Evolutionary conservation across 2,113 vertebrate genomes (phyloP).

Genomic region (Tetrax tetrax): DNA sequence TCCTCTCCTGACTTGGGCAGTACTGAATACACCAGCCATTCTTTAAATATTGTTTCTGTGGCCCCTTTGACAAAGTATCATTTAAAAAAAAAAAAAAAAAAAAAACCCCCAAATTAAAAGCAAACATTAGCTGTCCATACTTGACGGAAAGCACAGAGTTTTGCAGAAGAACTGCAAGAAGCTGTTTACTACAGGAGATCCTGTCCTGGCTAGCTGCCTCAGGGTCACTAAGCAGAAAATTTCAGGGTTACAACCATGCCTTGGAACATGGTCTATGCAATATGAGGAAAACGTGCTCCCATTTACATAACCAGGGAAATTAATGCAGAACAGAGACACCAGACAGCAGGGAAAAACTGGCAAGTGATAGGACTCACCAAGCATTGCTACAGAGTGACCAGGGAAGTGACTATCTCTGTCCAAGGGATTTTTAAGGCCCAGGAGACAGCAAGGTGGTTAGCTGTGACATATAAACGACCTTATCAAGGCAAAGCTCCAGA

Average conservation of each 20-base stretch:
- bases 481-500: not conserved
- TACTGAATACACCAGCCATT: not conserved
- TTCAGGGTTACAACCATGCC: not conserved
- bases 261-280: too few species aligned
- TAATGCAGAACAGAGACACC: not conserved
- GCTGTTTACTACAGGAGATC: not conserved
- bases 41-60: not conserved
- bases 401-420: not conserved
- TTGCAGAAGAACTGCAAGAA: not conserved
- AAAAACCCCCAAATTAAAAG: not conserved
- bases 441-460: fast-evolving
- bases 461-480: not conserved
- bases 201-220: not conserved
- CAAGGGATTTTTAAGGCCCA: not conserved
- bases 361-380: not conserved
- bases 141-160: not conserved
- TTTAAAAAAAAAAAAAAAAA: too few species aligned
- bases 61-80: not conserved
- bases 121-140: not conserved
- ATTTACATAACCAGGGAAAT: not conserved
- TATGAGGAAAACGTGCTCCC: not conserved
- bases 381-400: not conserved
- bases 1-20: not conserved
- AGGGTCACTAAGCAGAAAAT: not conserved
- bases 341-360: not conserved